Percentiles rank a stretch among this genome's conserved stretches.
These are phyloP conservation scores for Trissolcus basalis DNA, from an alignment of 1,140 invertebrate species.

Conservation along the genomic window DNA sequence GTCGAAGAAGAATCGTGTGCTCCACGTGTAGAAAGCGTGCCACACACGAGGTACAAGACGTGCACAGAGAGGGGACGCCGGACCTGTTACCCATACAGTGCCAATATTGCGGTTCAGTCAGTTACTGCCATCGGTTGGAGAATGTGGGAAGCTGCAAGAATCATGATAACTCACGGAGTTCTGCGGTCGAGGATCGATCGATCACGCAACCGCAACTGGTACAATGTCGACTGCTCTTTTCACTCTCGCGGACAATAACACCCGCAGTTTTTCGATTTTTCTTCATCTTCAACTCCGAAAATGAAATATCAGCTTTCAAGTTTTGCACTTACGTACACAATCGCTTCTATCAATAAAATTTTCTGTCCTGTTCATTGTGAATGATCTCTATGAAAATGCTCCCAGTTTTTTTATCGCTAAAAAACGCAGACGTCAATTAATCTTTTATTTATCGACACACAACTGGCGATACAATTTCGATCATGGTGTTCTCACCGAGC, in stretches of 20 bases:
- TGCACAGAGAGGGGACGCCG: conserved; percentile 24
- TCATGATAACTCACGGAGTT: conserved; percentile 39
- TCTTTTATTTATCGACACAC: conserved; percentile 40
- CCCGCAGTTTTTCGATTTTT: no score
- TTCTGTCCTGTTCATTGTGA: no score
- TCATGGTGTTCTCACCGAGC: conserved; percentile 14
- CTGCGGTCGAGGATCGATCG: conserved; percentile 43
- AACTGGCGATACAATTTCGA: conserved; percentile 20
- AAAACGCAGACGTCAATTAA: conserved; percentile 47
- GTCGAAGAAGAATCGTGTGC: conserved; percentile 63
- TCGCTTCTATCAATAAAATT: no score
- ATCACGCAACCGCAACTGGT: conserved; percentile 51
- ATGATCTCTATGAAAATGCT: no score
- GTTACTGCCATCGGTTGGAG: conserved; percentile 58
- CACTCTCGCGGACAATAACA: not conserved
- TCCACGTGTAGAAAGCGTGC: conserved; percentile 74
- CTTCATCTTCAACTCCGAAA: not conserved
- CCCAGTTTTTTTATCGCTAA: not conserved
- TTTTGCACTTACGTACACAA: no score
- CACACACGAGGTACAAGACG: conserved; percentile 66
- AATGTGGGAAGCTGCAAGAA: conserved; percentile 49
- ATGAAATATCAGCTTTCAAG: not conserved
- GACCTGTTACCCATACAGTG: conserved; percentile 14
- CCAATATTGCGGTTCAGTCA: conserved; percentile 44
- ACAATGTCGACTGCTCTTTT: conserved; percentile 42